Conservation (phyloP, 2,113 vertebrate genomes). For the Eira barbara region DNA sequence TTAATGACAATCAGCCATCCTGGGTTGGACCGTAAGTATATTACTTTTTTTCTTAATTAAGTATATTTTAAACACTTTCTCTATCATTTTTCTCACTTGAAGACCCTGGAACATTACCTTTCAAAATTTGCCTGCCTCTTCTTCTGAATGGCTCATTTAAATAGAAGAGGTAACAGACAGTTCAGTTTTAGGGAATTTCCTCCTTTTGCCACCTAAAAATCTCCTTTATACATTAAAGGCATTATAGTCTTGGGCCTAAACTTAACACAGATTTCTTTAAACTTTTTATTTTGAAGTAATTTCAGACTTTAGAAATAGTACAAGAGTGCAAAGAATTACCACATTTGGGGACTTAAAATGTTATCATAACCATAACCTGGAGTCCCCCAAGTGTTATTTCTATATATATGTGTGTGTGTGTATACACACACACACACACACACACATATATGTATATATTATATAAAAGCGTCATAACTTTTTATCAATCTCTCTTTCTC, state of each 20-base stretch:
- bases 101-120: not conserved
- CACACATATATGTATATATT: not conserved
- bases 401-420: too few relatives aligned
- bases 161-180: not conserved
- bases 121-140: not conserved
- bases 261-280: not conserved
- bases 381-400: not conserved
- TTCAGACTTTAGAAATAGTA: not conserved
- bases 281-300: not conserved
- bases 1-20: constrained; percentile 93
- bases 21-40: constrained; percentile 91
- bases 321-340: not conserved
- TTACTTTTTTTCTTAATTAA: not conserved
- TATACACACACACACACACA: too few relatives aligned
- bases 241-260: not conserved
- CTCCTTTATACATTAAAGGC: not conserved
- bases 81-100: not conserved
- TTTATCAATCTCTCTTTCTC: not conserved
- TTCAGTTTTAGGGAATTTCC: not conserved
- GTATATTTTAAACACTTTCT: not conserved
- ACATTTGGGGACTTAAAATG: not conserved
- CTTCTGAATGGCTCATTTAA: constrained; percentile 3
- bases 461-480: not conserved
- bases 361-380: not conserved
- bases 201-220: not conserved